A percentile compares a stretch with the other conserved stretches of the same genome.
phyloP scores from a whole-genome alignment of 1,140 invertebrate species.

The Trichogramma pretiosum region DNA sequence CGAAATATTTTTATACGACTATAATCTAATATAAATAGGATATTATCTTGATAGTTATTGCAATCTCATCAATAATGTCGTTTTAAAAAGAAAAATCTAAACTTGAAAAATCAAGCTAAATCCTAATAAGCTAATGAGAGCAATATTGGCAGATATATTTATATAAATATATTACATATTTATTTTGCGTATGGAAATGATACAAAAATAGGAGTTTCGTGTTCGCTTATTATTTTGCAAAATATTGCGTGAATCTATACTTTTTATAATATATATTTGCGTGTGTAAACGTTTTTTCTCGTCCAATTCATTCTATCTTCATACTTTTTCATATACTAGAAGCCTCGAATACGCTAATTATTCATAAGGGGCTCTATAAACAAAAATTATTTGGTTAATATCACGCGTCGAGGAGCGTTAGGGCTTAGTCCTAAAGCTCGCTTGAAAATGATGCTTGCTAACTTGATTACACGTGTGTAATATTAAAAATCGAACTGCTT shows the following conservation, averaged over 20 bases:
- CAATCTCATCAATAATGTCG: conserved; percentile 7
- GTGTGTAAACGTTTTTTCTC: conserved; percentile 7
- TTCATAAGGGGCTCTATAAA: conserved; percentile 13
- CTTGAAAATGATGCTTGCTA: too few relatives aligned
- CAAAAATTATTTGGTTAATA: conserved; percentile 19
- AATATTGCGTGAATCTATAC: conserved; percentile 15
- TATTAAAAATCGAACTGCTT: too few relatives aligned
- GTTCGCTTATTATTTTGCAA: conserved; percentile 3
- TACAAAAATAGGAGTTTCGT: conserved; percentile 15
- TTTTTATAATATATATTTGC: too few relatives aligned
- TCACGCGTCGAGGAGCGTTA: conserved; percentile 11
- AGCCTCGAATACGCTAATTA: conserved; percentile 14
- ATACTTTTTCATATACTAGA: not conserved
- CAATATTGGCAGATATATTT: conserved; percentile 2
- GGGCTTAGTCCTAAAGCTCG: too few relatives aligned
- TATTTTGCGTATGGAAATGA: conserved; percentile 12
- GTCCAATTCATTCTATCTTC: conserved; percentile 5
- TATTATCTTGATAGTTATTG: not conserved
- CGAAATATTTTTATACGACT: too few relatives aligned
- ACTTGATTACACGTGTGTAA: too few relatives aligned
- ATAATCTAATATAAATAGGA: not conserved
- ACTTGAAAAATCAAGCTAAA: too few relatives aligned
- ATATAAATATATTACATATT: too few relatives aligned
- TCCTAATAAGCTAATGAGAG: too few relatives aligned
- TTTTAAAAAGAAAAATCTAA: conserved; percentile 3